Percentiles rank a stretch among this genome's conserved stretches.
phyloP scores from a whole-genome alignment of 2,888 invertebrate genomes.

The Calliphora vomitoria region DNA sequence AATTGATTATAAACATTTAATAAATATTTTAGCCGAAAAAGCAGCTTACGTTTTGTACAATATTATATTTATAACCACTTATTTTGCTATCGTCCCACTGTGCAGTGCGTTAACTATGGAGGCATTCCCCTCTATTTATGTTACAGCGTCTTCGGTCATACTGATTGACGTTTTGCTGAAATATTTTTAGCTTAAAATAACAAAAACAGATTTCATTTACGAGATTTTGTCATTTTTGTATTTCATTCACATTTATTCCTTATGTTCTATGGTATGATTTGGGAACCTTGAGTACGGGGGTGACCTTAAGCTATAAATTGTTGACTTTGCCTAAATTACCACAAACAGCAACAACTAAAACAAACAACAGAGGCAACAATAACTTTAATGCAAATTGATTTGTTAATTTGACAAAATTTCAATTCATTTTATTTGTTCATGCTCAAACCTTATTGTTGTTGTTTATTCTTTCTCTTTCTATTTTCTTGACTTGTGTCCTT shows the following conservation, averaged over 20 bases:
- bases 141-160: background rate
- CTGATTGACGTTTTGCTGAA: constrained; percentile 30
- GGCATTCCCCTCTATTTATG: no score
- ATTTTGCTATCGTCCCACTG: no score
- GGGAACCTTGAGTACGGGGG: background rate
- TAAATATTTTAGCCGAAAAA: no score
- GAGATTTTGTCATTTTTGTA: background rate
- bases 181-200: constrained; percentile 10
- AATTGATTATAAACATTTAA: no score
- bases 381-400: constrained; percentile 47
- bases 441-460: background rate
- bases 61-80: no score
- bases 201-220: constrained; percentile 1
- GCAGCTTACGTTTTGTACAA: no score
- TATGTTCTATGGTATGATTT: background rate
- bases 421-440: constrained; percentile 26
- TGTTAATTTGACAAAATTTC: constrained; percentile 51
- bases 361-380: background rate
- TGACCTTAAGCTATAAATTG: constrained; percentile 30
- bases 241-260: background rate
- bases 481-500: constrained; percentile 1
- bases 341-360: constrained; percentile 14
- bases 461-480: background rate
- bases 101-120: no score
- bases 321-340: constrained; percentile 42